A percentile compares a stretch with the other conserved stretches of the same genome.
Evolutionary conservation across 2,113 vertebrate genomes (phyloP).

Genomic region (Dipodomys spectabilis): DNA sequence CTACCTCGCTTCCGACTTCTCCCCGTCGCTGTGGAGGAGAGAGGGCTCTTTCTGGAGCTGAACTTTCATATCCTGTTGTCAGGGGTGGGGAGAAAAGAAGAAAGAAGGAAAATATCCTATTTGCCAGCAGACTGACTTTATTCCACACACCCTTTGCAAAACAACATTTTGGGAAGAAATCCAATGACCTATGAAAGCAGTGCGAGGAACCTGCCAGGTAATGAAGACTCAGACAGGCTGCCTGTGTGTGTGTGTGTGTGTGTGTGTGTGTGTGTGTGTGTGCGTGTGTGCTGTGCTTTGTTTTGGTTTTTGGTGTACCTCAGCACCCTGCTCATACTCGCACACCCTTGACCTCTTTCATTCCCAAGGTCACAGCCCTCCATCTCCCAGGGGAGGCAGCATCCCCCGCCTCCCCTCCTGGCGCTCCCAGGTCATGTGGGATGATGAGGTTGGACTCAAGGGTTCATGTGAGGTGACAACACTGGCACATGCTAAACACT

Average conservation of each 20-base stretch:
- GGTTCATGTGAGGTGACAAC: constrained; percentile 74
- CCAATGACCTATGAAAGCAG: constrained; percentile 49
- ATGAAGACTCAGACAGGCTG: constrained; percentile 48
- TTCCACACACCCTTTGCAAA: constrained; percentile 44
- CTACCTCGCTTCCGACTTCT: constrained; percentile 57
- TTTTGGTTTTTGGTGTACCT: background rate
- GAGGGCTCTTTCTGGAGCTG: constrained; percentile 50
- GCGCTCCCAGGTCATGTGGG: constrained; percentile 13
- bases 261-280: no score
- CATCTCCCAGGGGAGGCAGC: background rate
- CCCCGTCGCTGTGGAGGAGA: constrained; percentile 42
- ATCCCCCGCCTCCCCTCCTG: background rate
- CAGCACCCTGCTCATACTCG: background rate
- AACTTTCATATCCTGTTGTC: constrained; percentile 52
- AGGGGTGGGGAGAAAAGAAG: background rate
- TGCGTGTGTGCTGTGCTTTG: no score
- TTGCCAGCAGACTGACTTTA: background rate
- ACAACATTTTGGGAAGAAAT: constrained; percentile 69
- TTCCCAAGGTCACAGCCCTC: constrained; percentile 68
- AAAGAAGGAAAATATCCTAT: constrained; percentile 27
- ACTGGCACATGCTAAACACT: constrained; percentile 76
- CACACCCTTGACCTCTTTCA: background rate
- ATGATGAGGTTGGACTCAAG: constrained; percentile 72
- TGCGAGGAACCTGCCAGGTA: constrained; percentile 59
- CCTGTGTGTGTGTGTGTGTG: no score